Evolutionary conservation across 2,113 vertebrate species (phyloP), one percentile per base, ranked within the genome.

Genomic region (Chrysemys picta): DNA sequence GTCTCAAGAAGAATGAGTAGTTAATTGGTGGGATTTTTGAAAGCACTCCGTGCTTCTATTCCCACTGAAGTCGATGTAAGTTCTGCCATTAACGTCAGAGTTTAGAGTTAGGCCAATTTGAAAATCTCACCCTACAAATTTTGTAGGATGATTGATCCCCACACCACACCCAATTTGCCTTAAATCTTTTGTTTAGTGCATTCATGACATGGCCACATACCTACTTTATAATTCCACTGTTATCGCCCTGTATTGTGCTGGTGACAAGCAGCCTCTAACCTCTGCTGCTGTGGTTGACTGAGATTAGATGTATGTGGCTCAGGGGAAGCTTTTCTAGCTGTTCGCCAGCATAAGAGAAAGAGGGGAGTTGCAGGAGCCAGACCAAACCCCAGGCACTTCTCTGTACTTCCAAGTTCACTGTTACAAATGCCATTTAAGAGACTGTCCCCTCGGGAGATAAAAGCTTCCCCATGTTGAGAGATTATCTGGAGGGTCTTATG

Each of bases 291-390:
- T 49, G 42, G 84, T 4, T 0, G 52, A 29, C 1, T 0, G 84
- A 8, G 88, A 47, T 87, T 13, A 82, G 35, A 45, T 31, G 14
- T 19, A 56, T 88, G 72, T 22, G 80, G 42, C 84, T 75, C 90
- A 13, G 50, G 13, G 65, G 59, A 86, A 65, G 69, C 88, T 4
- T n/a, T 69, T 10, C 35, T 38, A 69, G 65, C 35, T 69, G 65
- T 25, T 83, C 92, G 10, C 75, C 4, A 4, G 8, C 85, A 75
- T 16, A 29, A 65, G 86, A 22, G 59, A 86, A 86, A 96, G 85
- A 93, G 88, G 65, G 82, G n/a, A 96, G 86, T 88, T 84, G 82
- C 93, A 93, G 88, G 91, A 96, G 86, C 82, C 82, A 31, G 85
- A 72, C 0, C 2, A 93, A 97, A 76, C 82, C 88, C 80, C 7